Percentiles rank a stretch among this genome's conserved stretches.
These are phyloP conservation scores for Drosophila mayaguana DNA, from an alignment of 2,888 invertebrate species.

Conservation along the genomic window DNA sequence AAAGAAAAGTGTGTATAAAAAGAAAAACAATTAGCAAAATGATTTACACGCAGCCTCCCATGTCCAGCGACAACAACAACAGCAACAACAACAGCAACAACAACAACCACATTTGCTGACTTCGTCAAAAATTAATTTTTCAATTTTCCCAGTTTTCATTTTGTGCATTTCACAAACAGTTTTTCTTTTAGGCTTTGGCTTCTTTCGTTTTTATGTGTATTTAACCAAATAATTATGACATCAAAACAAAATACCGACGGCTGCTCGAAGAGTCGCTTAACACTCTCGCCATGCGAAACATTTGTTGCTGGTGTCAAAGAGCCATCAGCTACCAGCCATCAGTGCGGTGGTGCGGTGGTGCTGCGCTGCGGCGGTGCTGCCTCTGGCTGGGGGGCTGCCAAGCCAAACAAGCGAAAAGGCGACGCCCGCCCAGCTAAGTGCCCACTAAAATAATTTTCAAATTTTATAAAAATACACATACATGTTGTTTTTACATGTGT, in stretches of 20 bases:
- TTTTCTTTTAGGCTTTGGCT: constrained; percentile 9
- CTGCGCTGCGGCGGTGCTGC: background rate
- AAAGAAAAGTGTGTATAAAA: constrained; percentile 45
- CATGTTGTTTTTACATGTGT: constrained; percentile 29
- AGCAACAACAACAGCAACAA: constrained; percentile 20
- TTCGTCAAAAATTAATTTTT: constrained; percentile 46
- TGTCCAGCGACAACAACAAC: constrained; percentile 48
- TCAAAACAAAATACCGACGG: constrained; percentile 73
- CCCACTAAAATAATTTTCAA: constrained; percentile 72
- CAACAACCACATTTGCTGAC: constrained; percentile 27
- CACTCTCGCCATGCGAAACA: constrained; percentile 48
- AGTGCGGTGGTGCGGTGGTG: constrained; percentile 7
- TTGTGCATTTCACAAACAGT: constrained; percentile 21
- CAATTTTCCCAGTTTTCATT: constrained; percentile 57
- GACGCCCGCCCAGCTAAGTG: constrained; percentile 61
- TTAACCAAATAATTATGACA: constrained; percentile 79
- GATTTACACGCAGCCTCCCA: constrained; percentile 79
- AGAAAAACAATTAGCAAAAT: constrained; percentile 76
- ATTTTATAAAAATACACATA: constrained; percentile 44
- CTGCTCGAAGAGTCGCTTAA: constrained; percentile 58
- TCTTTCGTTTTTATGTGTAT: constrained; percentile 49
- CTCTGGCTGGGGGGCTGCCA: constrained; percentile 49
- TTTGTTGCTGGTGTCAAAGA: constrained; percentile 12
- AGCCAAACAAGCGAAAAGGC: constrained; percentile 52
- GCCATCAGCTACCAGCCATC: constrained; percentile 3